phyloP scores from a whole-genome alignment of 2,888 invertebrate species.

The Mycogona germanica region DNA sequence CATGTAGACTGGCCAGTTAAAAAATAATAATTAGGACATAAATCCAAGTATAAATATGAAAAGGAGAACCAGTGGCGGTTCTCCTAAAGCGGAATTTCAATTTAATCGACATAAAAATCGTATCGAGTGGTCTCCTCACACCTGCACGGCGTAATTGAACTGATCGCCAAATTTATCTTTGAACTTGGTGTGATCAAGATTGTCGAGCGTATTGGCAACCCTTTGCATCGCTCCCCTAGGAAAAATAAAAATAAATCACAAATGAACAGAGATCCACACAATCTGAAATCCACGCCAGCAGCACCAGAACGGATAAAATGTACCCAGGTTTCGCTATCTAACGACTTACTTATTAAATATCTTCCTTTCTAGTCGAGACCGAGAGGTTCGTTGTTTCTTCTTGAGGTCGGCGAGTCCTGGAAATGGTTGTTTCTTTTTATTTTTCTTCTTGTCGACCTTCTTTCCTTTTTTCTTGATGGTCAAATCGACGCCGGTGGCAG shows the following conservation, averaged over 20 bases:
- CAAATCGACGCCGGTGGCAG: slow-evolving; percentile 41
- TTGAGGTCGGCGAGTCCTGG: slow-evolving; percentile 39
- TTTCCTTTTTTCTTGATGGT: slow-evolving; percentile 32
- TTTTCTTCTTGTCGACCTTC: slow-evolving; percentile 24
- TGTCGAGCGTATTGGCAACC: slow-evolving; percentile 38
- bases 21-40: too few relatives aligned
- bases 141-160: slow-evolving; percentile 8
- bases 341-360: slow-evolving; percentile 38
- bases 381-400: slow-evolving; percentile 33
- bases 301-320: background rate
- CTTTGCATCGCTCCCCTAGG: slow-evolving; percentile 36
- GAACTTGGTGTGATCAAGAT: slow-evolving; percentile 33
- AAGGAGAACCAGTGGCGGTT: too few relatives aligned
- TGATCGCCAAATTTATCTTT: slow-evolving; percentile 21
- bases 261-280: background rate
- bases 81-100: too few relatives aligned
- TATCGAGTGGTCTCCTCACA: too few relatives aligned
- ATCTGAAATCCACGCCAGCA: background rate
- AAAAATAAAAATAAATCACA: slow-evolving; percentile 19
- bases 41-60: too few relatives aligned
- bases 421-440: slow-evolving; percentile 23
- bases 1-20: too few relatives aligned
- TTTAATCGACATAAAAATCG: too few relatives aligned
- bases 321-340: background rate
- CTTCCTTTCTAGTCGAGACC: slow-evolving; percentile 38